Base-by-base conservation (phyloP, 2,797 vertebrate genomes). In the Meda fulgida region DNA sequence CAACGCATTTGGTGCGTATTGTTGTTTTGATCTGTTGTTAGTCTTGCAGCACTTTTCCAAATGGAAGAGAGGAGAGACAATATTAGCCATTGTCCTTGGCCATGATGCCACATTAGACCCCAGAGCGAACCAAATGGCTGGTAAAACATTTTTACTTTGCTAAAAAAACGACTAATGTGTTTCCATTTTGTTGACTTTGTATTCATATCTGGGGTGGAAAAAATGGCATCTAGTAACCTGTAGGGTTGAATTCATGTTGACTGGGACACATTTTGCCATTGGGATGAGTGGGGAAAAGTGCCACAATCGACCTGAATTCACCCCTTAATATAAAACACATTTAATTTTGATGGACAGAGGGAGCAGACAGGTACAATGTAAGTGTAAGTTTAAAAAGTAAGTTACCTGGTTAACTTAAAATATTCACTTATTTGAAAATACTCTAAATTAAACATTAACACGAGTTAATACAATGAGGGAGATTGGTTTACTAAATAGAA, bases 1-100 rank as follows among this genome's bases (percentile, higher is more conserved):
- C 51, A 14, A 31, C 2, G 10, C 34, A 43, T 82, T 73, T 73
- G 70, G 58, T 84, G 34, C 66, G 67, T 31, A 69, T 78, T 78
- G 58, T 78, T 78, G 77, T 65, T 78, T 78, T 78, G 77, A 63
- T 78, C 38, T 46, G 58, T 29, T 65, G 51, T 77, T 53, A 48
- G 78, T 55, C 65, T 81, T 26, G 23, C 38, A 65, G 58, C 77
- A 46, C 38, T 65, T 65, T 78, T 63, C n/a, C 36, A 78, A 78
- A 81, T 60, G 75, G 79, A 38, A 70, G 31, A 26, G 18, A 40
- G 66, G 13, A 70, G 5, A 38, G n/a, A 43, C 55, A 31, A 78
- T 21, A 78, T 63, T 78, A 26, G 69, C 69, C 66, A 40, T n/a
- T 65, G 76, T 43, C 63, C 55, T 65, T 63, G 77, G 77, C 38